Evolutionary conservation across 30 jellyfish, hydroid and myxozoan genomes (phyloP), one percentile per base, ranked within the genome.

Genomic region (Turritopsis rubra): DNA sequence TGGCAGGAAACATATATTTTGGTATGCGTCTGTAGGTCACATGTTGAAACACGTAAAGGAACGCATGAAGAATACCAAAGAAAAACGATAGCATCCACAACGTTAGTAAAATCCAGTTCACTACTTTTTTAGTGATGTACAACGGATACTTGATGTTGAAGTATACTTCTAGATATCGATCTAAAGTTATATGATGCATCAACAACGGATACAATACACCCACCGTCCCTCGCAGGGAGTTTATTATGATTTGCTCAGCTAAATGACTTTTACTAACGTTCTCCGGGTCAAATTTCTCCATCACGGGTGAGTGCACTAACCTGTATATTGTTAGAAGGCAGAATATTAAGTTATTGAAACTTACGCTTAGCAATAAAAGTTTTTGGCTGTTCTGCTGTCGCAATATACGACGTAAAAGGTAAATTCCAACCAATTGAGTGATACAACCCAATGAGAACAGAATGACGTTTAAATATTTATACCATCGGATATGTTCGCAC

Each of bases 181-280:
- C 82, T 41, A 74, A 29, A 20, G 82, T 29, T 13, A 74, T 74
- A 74, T 74, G 60, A 13, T 74, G 82, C 82, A 74, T 74, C 65
- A 29, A 19, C 13, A 74, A 9, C 65, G 82, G 82, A 29, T 74
- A 74, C 0, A 74, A 27, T n/a, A 74, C 30, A 68, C 77, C 77
- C 19, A 68, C 28, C 8, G 77, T 68, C 16, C 77, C 77, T 7
- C 77, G 77, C 19, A 68, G 19, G 22, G 16, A 68, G 28, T 23
- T 68, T 16, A 68, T 22, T 27, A 68, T n/a, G 17, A 68, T 9
- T 23, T n/a, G 31, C 30, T 68, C 31, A 68, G 28, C 28, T 68
- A 27, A n/a, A 0, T 23, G 16, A 7, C 30, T 27, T 68, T 9
- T 22, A 27, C 21, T 68, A 19, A 17, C 77, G 77, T 68, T 68